Evolutionary conservation across 2,113 vertebrate species (phyloP), one percentile per base, ranked within the genome.

Genomic region (Trochalopteron elliotii): DNA sequence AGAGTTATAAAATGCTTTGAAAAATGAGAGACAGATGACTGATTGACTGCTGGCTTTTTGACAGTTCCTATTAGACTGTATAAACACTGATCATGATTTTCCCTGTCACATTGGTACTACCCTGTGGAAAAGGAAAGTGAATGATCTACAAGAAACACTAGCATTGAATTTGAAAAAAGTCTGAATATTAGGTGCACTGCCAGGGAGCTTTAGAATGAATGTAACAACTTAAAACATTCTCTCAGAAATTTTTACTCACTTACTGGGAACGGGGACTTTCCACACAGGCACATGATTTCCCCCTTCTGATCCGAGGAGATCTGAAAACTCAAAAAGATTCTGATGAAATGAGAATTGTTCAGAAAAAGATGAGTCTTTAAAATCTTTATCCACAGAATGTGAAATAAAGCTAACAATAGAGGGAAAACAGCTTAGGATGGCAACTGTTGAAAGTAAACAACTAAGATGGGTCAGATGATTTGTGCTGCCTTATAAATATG

Each of bases 21-120:
- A 90, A 69, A 70, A 70, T 5, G 31, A 63, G 67, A 61, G 56
- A 77, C 14, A 80, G 56, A 37, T 87, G 78, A 95, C 15, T 92
- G 91, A 85, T 78, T 91, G 76, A 39, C 64, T 90, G 31, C 25
- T 85, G 91, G 80, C 47, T 72, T 79, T 85, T 74, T 94, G n/a
- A 67, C 81, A 82, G 47, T 83, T 96, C 45, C 82, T 90, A 80
- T 93, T 77, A 95, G 61, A 47, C 56, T 84, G 31, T 65, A 65
- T 76, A 90, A 96, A 91, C 82, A 69, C n/a, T 65, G 81, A 47
- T 93, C 52, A 56, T 44, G 72, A 74, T 89, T 75, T 71, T 69
- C 33, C 56, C 53, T 94, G 61, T 87, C 78, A 94, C 60, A 74
- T 45, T 55, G 30, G 28, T 74, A 49, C 20, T 76, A 25, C 23